These are phyloP conservation scores for Fragum fragum DNA, from an alignment of 2,888 invertebrate species.

Conservation along the genomic window DNA sequence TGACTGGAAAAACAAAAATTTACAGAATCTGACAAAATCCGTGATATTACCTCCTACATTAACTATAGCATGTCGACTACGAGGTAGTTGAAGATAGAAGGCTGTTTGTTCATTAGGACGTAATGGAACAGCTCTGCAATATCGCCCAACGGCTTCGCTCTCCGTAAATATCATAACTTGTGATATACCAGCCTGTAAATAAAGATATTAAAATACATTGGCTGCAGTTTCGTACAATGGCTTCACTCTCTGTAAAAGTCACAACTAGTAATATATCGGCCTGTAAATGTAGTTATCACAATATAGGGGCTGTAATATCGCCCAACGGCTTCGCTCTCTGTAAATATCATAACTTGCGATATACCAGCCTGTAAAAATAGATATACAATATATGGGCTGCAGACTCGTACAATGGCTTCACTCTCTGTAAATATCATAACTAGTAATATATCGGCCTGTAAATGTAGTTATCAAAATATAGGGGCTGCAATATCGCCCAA, in stretches of 20 bases:
- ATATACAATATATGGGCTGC: too few relatives aligned
- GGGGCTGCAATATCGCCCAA: conserved; percentile 54
- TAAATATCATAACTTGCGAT: conserved; percentile 39
- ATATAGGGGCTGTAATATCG: conserved; percentile 60
- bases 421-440: too few relatives aligned
- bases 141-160: conserved; percentile 61
- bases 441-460: too few relatives aligned
- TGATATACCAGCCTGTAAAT: conserved; percentile 57
- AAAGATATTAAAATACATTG: too few relatives aligned
- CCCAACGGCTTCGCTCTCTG: conserved; percentile 63
- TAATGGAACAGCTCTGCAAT: conserved; percentile 53
- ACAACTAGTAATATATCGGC: too few relatives aligned
- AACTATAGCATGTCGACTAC: conserved; percentile 64
- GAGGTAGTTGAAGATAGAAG: conserved; percentile 57
- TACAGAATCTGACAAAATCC: too few relatives aligned
- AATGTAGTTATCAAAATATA: too few relatives aligned
- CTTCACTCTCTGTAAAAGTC: too few relatives aligned
- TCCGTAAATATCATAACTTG: conserved; percentile 52
- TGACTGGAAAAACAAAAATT: too few relatives aligned
- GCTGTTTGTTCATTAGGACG: conserved; percentile 35
- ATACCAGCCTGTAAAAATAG: conserved; percentile 59
- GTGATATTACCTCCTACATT: conserved; percentile 70
- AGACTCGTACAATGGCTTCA: too few relatives aligned
- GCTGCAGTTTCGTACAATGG: too few relatives aligned
- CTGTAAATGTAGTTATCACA: too few relatives aligned